A percentile compares a stretch with the other conserved stretches of the same genome.
Conservation (phyloP, 1,140 invertebrate genomes). For the Drosophila serrata region DNA sequence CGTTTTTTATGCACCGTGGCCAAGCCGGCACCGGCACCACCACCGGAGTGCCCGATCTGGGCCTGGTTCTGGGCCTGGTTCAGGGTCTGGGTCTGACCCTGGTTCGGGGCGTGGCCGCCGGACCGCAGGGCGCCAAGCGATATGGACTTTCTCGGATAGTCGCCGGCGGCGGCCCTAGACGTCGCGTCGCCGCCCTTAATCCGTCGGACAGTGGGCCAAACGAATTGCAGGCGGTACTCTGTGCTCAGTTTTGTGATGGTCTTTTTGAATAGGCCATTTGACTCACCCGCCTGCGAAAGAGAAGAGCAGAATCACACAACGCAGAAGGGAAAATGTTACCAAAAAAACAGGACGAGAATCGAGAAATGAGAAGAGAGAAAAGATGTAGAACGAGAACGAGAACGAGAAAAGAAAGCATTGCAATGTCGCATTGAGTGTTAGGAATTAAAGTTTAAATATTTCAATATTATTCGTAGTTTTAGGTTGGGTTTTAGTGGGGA, state of each 20-base stretch:
- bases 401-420: constrained; percentile 59
- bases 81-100: constrained; percentile 72
- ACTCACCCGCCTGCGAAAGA: constrained; percentile 85
- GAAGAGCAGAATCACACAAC: constrained; percentile 81
- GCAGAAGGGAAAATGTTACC: constrained; percentile 44
- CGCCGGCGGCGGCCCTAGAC: constrained; percentile 84
- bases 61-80: constrained; percentile 62
- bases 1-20: constrained; percentile 86
- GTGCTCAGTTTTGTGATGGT: constrained; percentile 92
- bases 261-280: constrained; percentile 88
- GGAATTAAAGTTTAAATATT: constrained; percentile 38
- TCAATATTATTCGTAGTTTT: constrained; percentile 34
- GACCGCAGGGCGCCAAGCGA: constrained; percentile 94
- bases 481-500: constrained; percentile 25
- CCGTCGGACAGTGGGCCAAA: constrained; percentile 91
- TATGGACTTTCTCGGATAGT: constrained; percentile 91
- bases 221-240: constrained; percentile 95
- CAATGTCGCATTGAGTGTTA: constrained; percentile 63
- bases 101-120: constrained; percentile 87
- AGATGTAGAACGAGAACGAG: constrained; percentile 30
- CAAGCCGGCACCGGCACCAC: constrained; percentile 84
- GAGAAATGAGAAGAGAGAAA: constrained; percentile 39
- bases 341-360: constrained; percentile 35
- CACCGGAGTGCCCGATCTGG: constrained; percentile 74
- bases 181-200: constrained; percentile 85